Evolutionary conservation across 2,888 invertebrate genomes (phyloP), one percentile per base, ranked within the genome.

Genomic region (Onthophagus sagittarius): DNA sequence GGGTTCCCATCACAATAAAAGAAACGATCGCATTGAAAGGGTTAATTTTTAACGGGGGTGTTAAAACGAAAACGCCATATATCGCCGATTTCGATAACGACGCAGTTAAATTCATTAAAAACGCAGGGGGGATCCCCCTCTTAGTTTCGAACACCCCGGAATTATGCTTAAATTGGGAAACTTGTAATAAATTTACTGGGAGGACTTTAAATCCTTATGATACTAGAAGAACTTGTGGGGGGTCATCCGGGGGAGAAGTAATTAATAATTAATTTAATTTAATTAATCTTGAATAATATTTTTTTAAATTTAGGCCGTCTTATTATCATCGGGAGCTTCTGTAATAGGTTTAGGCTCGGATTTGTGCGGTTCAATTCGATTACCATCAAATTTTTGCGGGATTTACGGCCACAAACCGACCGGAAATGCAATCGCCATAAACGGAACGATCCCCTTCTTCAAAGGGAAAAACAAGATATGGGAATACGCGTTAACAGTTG

Each of bases 281-380:
- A 32, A 15, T 33, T 32, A 1, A 11, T 14, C 11, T 64, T 64
- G 2, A 15, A 33, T 15, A 23, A 15, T 11, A 33, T 71, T 65
- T 65, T 13, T 15, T 39, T 63, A 11, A n/a, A 5, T 53, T 63
- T 33, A 74, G 74, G 95, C 94, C 11, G 91, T 91, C 77, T 85
- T 90, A 9, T 89, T 89, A 82, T 92, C 92, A 0, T 91, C 94
- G 1, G 95, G 92, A 23, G 96, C 93, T 11, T 94, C 96, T 39
- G 89, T 95, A 4, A 91, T 96, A 80, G 97, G 97, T 15, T 87
- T 98, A 73, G 97, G 97, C 14, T 96, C 97, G 0, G 98, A 98
- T 83, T 96, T 98, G 77, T 97, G 97, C 0, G 98, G 98, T 14
- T 97, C 97, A 9, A 97, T 98, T 79, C 91, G 98, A 23, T 96